Conservation (phyloP, 2,797 vertebrate species). For the Cyprinella venusta region DNA sequence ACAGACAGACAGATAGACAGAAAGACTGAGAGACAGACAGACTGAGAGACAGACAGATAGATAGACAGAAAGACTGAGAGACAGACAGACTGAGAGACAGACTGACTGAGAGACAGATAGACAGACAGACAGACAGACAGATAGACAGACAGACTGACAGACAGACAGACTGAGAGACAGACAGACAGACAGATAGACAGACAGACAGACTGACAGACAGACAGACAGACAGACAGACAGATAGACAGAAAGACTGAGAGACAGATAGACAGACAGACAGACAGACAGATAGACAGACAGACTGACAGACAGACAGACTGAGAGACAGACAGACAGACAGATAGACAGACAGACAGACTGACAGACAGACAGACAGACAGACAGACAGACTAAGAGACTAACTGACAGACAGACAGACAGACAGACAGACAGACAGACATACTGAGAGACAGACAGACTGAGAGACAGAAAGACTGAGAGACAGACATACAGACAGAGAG, state of each 20-base stretch:
- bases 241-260: background rate
- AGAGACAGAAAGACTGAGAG: constrained; percentile 53
- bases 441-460: background rate
- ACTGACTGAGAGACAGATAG: constrained; percentile 54
- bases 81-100: constrained; percentile 16
- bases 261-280: background rate
- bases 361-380: constrained; percentile 16
- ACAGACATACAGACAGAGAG: constrained; percentile 27
- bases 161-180: background rate
- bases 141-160: background rate
- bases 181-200: background rate
- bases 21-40: background rate
- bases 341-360: background rate
- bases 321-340: background rate
- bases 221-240: background rate
- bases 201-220: background rate
- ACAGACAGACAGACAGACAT: background rate
- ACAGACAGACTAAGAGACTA: too few relatives aligned
- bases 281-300: background rate
- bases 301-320: background rate
- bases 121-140: background rate
- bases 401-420: background rate
- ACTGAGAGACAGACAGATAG: constrained; percentile 8
- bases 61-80: constrained; percentile 44
- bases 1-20: background rate